Evolutionary conservation across 2,797 vertebrate species (phyloP), one percentile per base, ranked within the genome.

Genomic region (Florisuga fusca): DNA sequence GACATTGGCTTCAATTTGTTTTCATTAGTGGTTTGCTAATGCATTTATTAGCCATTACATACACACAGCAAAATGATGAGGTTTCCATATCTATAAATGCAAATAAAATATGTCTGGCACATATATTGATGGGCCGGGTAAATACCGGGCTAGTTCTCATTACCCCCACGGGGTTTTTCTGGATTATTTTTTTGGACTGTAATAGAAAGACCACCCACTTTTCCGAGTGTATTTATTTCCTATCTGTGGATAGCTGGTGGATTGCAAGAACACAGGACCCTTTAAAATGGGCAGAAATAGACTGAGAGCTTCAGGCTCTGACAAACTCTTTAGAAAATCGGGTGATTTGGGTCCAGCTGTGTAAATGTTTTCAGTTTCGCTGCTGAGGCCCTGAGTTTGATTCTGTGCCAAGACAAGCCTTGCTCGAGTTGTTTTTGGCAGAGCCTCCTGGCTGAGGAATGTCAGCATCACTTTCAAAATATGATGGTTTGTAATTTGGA

Each of bases 331-430:
- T 95, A 98, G 98, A 98, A 97, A 98, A 98, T 93, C 97, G 98
- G 98, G 98, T 97, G 98, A 97, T 98, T 98, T 98, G 98, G 98
- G 98, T 98, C 98, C 99, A 99, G 99, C 99, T 99, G 99, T 99
- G 99, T 99, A 99, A 99, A 99, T 99, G 99, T 99, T 99, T 99
- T 99, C 97, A 98, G 98, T 99, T 99, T 98, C 98, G 98, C 98
- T 98, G 98, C 99, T 98, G 99, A 98, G 98, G 98, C 98, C 98
- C 96, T 95, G 98, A 98, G 98, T 98, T 98, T 99, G 99, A 99
- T 99, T 98, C 67, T 4, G 75, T 51, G 99, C 99, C 99, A 99
- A 99, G 98, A 99, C 98, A 99, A 99, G 99, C 99, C 98, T 97
- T 53, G 96, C 98, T 97, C 91, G 80, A 97, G 99, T 99, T 99